Conservation (phyloP, 2,888 invertebrate genomes). For the Acleris emargana region DNA sequence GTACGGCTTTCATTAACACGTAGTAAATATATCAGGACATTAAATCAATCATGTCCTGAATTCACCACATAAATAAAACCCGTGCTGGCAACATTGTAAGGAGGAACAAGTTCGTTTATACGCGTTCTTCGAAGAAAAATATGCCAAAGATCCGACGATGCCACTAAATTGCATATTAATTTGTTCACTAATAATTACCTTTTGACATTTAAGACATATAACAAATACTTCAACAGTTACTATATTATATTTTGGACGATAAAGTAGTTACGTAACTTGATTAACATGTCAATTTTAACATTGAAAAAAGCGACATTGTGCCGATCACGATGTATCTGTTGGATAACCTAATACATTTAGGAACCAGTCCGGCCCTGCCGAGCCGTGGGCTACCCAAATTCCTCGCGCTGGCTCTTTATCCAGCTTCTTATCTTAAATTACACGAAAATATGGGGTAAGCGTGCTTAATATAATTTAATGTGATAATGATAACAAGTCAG, state of each 20-base stretch:
- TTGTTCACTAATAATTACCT: not conserved
- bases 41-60: conserved; percentile 16
- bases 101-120: conserved; percentile 1
- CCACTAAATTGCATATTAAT: not conserved
- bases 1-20: not conserved
- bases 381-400: conserved; percentile 77
- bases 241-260: conserved; percentile 3
- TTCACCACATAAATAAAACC: conserved; percentile 19
- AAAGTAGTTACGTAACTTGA: conserved; percentile 9
- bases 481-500: conserved; percentile 31
- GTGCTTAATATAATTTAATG: conserved; percentile 36
- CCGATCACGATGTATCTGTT: conserved; percentile 40
- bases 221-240: not conserved
- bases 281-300: not conserved
- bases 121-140: conserved; percentile 17
- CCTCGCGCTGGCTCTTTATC: conserved; percentile 53
- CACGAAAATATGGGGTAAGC: conserved; percentile 40
- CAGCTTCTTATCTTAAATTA: conserved; percentile 53
- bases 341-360: conserved; percentile 39
- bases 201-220: too few relatives aligned
- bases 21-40: conserved; percentile 18
- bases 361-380: conserved; percentile 53
- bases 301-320: conserved; percentile 15
- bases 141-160: conserved; percentile 15
- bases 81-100: conserved; percentile 18